Conservation (phyloP, 2,797 vertebrate species). For the Muraenolepis orangiensis region DNA sequence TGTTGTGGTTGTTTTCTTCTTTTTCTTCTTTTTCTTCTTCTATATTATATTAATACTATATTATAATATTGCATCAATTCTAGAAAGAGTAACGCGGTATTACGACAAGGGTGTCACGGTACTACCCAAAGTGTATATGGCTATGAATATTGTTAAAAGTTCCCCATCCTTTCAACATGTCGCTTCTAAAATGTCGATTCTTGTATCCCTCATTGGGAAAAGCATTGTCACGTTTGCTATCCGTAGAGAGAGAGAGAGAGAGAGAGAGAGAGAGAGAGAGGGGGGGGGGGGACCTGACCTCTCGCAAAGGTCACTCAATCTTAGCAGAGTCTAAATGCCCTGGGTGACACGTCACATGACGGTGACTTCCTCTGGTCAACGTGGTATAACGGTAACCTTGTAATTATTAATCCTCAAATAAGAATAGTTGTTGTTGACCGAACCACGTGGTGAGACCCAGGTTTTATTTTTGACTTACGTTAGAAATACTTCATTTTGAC, state of each 20-base stretch:
- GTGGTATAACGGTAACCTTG: conserved; percentile 1
- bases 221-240: not conserved
- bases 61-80: no score
- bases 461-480: not conserved
- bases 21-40: no score
- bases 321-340: conserved; percentile 23
- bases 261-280: no score
- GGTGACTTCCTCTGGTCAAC: conserved; percentile 26
- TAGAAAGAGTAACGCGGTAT: not conserved
- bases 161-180: not conserved
- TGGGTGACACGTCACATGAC: conserved; percentile 33
- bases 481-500: no score
- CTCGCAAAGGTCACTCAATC: conserved; percentile 26
- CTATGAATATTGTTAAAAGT: not conserved
- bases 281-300: conserved; percentile 32
- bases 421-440: not conserved
- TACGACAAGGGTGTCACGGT: not conserved
- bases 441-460: not conserved
- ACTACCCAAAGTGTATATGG: not conserved
- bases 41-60: no score
- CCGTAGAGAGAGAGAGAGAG: no score
- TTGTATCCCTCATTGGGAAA: not conserved
- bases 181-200: not conserved
- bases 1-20: no score
- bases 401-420: not conserved